Evolutionary conservation across 2,113 vertebrate genomes (phyloP).

Genomic region (Burhinus bistriatus): DNA sequence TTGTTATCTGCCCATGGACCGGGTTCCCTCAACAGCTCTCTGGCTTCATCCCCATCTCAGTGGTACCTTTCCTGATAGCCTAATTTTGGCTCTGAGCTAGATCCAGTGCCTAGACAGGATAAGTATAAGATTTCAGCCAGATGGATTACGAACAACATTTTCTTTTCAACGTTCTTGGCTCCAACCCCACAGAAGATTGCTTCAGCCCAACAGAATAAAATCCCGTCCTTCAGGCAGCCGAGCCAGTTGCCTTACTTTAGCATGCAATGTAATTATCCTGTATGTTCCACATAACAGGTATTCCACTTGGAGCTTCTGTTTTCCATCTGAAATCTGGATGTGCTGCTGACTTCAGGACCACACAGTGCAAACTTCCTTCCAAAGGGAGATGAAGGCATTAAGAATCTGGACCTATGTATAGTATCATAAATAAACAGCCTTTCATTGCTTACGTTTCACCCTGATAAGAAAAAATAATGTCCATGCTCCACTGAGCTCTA

Average conservation of each 20-base stretch:
- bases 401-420: not conserved
- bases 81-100: slow-evolving; percentile 15
- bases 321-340: not conserved
- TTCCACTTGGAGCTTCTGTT: not conserved
- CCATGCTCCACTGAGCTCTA: not conserved
- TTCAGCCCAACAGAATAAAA: not conserved
- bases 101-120: not conserved
- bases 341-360: not conserved
- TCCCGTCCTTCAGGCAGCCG: not conserved
- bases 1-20: not conserved
- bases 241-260: not conserved
- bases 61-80: not conserved
- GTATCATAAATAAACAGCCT: not conserved
- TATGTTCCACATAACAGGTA: not conserved
- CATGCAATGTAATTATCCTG: not conserved
- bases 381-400: not conserved
- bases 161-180: slow-evolving; percentile 24
- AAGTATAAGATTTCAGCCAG: slow-evolving; percentile 29
- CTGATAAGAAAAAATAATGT: not conserved
- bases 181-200: not conserved
- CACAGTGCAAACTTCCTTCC: not conserved
- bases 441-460: not conserved
- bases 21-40: not conserved
- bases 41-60: not conserved
- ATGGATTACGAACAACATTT: slow-evolving; percentile 22